Percentiles rank a stretch among this genome's conserved stretches.
Evolutionary conservation across 2,888 invertebrate genomes (phyloP).

Genomic region (Rhagonycha fulva): DNA sequence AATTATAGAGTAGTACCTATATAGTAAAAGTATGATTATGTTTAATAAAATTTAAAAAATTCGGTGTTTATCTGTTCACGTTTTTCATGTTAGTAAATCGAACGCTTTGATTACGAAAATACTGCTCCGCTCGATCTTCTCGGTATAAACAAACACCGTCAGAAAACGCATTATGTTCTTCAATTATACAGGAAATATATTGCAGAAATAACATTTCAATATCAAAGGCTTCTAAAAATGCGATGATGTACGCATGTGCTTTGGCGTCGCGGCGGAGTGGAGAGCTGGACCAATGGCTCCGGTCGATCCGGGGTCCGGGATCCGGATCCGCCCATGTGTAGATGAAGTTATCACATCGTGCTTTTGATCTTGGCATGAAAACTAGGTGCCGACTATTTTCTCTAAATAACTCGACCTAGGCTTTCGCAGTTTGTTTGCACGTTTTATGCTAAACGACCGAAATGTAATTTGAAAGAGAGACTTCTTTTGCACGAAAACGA

Average conservation of each 20-base stretch:
- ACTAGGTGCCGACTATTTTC: slow-evolving; percentile 46
- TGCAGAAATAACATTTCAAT: slow-evolving; percentile 48
- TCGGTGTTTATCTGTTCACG: neutral
- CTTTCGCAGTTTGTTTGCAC: slow-evolving; percentile 4
- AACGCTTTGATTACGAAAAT: neutral
- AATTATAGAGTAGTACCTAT: neutral
- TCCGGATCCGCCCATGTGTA: slow-evolving; percentile 53
- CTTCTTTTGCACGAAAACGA: neutral
- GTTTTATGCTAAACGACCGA: slow-evolving; percentile 7
- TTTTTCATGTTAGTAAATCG: neutral
- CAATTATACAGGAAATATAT: slow-evolving; percentile 51
- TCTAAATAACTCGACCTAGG: slow-evolving; percentile 39
- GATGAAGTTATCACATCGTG: slow-evolving; percentile 52
- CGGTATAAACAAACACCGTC: slow-evolving; percentile 27
- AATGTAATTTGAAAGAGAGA: neutral
- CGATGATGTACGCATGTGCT: slow-evolving; percentile 42
- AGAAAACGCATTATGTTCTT: slow-evolving; percentile 46
- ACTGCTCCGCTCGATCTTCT: neutral
- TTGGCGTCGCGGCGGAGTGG: slow-evolving; percentile 40
- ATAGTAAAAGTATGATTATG: neutral
- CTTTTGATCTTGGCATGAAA: slow-evolving; percentile 49
- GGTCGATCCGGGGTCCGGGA: slow-evolving; percentile 56
- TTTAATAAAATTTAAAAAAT: neutral
- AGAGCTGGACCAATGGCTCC: slow-evolving; percentile 50
- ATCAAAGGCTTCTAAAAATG: slow-evolving; percentile 45